phyloP scores from a whole-genome alignment of 2,797 vertebrate genomes.

The Clarias platycephalus region DNA sequence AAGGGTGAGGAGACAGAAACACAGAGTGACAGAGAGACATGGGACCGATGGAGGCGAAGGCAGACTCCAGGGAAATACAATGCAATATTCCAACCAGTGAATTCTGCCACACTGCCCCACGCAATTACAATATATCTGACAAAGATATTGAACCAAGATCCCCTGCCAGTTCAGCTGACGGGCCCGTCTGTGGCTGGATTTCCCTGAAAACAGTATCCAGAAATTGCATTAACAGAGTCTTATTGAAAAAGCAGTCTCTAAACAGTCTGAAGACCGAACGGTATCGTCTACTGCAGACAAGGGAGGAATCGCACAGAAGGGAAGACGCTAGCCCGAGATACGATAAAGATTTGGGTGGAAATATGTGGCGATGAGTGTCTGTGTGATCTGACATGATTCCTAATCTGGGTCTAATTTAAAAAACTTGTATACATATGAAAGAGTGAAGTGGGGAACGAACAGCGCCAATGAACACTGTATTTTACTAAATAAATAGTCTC shows the following conservation, averaged over 20 bases:
- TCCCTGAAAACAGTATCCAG: conserved; percentile 59
- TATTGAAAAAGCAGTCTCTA: conserved; percentile 63
- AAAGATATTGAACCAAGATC: conserved; percentile 74
- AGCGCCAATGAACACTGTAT: neutral
- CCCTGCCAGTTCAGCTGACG: conserved; percentile 64
- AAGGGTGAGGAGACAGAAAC: conserved; percentile 19
- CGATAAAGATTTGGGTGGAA: neutral
- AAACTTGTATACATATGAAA: neutral
- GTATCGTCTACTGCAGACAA: conserved; percentile 42
- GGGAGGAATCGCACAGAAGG: conserved; percentile 6
- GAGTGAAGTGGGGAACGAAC: too few species aligned
- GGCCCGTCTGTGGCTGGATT: conserved; percentile 54
- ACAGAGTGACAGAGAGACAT: conserved; percentile 34
- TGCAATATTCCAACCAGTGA: conserved; percentile 73
- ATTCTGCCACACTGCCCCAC: conserved; percentile 67
- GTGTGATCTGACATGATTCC: neutral
- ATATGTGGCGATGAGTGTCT: neutral
- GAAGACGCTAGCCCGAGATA: neutral
- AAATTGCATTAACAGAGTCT: conserved; percentile 66
- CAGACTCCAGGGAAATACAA: conserved; percentile 73
- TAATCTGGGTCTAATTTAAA: neutral
- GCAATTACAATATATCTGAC: conserved; percentile 77
- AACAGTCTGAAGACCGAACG: conserved; percentile 51
- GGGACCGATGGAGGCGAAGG: conserved; percentile 45
- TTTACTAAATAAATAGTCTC: neutral